Base-by-base conservation (phyloP, 2,113 vertebrate species). In the Lampris incognitus region DNA sequence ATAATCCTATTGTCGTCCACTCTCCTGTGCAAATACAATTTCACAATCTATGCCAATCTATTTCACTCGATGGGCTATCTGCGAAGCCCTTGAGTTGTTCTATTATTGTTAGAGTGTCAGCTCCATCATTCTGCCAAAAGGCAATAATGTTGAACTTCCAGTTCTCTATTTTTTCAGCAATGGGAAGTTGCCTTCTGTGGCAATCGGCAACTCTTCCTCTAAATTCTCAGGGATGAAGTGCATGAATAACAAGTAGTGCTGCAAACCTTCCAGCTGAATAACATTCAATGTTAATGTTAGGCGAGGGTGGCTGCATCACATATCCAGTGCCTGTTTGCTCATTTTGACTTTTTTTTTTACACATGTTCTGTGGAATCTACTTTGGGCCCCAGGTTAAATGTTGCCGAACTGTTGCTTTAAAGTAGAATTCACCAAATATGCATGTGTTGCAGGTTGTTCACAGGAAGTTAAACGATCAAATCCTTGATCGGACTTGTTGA, bases 121-220 rank as follows among this genome's bases (percentile, higher is more conserved):
- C n/a, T 42, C 38, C 24, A 39, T 10, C 41, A 60, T 60, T 50
- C 76, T 9, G 5, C 40, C 42, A 44, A 75, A 66, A 82, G 9
- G 9, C 39, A 56, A 52, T 76, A 24, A 84, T 80, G 69, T 37
- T 66, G 61, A 82, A 85, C 74, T 76, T 82, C 79, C 50, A 82
- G 83, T 91, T 91, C 87, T 88, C 77, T 68, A 3, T 73, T 78
- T 56, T 81, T 40, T 67, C 50, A 54, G 55, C 67, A 9, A 72
- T 63, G 60, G 86, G 85, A 92, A 89, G 81, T 81, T 72, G 0
- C 9, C 72, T n/a, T 72, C 40, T 88, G 74, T 87, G 50, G 77
- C 78, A 93, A 91, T 84, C 81, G 42, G 39, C 40, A 11, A 40
- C 61, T 69, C 80, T 88, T 90, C 88, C 86, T 68, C 83, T 66